Base-by-base conservation (phyloP, 2,113 vertebrate species). In the Lathamus discolor region DNA sequence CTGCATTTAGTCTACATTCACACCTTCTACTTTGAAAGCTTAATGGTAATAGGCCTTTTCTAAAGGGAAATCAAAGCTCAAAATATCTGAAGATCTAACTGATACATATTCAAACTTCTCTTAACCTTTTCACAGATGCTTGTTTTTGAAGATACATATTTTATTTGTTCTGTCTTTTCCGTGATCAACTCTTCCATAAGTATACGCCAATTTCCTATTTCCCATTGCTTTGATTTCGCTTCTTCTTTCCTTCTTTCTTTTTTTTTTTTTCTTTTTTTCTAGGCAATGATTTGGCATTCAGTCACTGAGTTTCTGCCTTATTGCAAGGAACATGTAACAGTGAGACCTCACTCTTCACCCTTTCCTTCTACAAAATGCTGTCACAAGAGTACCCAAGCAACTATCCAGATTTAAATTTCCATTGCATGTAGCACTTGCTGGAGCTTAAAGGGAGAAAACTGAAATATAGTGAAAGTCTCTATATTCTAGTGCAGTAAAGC, bases 291-390 rank as follows among this genome's bases (percentile, higher is more conserved):
- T 86, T 92, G 46, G 22, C 31, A 16, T 80, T 37, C 18, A 72
- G 3, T 23, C 72, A 55, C 18, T 31, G 18, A 49, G 37, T 76
- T 86, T 49, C 27, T 72, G 7, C 17, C 54, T 82, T 29, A 46
- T 35, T 72, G 18, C 46, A 75, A 87, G 29, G 55, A 84, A 55
- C 29, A 14, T 39, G 27, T 39, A 79, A 75, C 6, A 75, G 10
- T 0, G 1, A 63, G 7, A 54, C 3, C 9, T 61, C 25, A 25
- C 3, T 46, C 46, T 62, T 64, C 14, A 46, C 16, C 15, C 5
- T 74, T 82, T 15, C 46, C 13, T 64, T 2, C 39, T 2, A 1
- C 7, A 25, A 83, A 88, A 4, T 31, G 4, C 22, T 78, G 28
- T 55, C 57, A 68, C 20, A 59, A 48, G 31, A 66, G 17, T 51